Conservation (phyloP, 2,113 vertebrate genomes). For the Tychaedon coryphoeus region DNA sequence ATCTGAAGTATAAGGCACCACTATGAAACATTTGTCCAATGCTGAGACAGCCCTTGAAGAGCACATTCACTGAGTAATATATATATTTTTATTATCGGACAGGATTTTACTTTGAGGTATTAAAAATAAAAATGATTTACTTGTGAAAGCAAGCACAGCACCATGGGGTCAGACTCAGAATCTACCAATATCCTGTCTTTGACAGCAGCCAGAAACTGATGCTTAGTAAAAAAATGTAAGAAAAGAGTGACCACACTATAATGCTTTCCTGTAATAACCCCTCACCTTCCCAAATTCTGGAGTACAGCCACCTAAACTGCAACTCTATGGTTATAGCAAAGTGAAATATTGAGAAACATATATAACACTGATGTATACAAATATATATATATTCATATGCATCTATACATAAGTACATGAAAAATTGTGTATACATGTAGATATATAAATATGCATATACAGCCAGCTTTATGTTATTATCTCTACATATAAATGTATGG, state of each 20-base stretch:
- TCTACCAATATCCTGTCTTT: neutral
- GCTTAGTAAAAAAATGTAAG: neutral
- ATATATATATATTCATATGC: neutral
- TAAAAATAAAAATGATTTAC: neutral
- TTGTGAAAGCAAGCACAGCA: neutral
- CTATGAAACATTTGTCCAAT: neutral
- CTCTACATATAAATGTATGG: neutral
- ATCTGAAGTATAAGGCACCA: neutral
- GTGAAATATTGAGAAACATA: neutral
- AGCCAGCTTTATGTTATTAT: neutral
- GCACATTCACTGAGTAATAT: neutral
- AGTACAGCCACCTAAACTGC: neutral
- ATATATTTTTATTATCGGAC: neutral
- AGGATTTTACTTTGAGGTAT: neutral
- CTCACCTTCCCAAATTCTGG: neutral
- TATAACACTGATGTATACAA: neutral
- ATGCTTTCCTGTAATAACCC: neutral
- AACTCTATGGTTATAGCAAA: neutral
- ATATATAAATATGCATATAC: neutral
- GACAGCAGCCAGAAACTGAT: neutral
- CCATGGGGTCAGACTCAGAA: neutral
- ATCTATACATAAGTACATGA: neutral
- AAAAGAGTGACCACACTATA: neutral
- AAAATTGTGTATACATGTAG: neutral
- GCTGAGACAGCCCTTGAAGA: neutral